Base-by-base conservation (phyloP, 2,797 vertebrate species). In the Peromyscus eremicus region DNA sequence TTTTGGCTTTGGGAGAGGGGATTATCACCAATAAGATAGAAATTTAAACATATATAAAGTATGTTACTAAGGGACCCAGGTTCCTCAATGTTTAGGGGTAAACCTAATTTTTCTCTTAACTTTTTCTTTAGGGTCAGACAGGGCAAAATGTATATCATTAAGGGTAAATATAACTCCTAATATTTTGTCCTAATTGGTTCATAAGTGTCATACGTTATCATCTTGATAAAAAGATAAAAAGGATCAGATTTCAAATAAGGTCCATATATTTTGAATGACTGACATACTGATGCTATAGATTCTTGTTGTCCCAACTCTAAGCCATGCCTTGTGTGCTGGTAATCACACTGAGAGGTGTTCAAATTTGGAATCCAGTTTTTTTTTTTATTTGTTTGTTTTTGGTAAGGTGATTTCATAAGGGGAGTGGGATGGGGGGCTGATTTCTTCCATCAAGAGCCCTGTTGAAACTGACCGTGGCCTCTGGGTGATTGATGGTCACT, bases 211-310 rank as follows among this genome's bases (percentile, higher is more conserved):
- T 86, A 70, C 23, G 70, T 70, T 11, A 70, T 34, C 34, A 86
- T 52, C 46, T 52, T 52, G 52, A n/a, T 25, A 37, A 70, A 85
- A 77, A 77, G 8, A 16, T 52, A 75, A 80, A 80, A 86, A 62
- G 70, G 80, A 76, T 29, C 60, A 95, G n/a, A 40, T 37, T 87
- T 55, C n/a, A 90, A 90, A 87, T 75, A 70, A 86, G 62, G 32
- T 79, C 27, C 13, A 14, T 46, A 77, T 88, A 55, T 73, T 93
- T 55, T 95, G 66, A 71, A 64, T 29, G 79, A 82, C 25, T 79
- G 29, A 73, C 1, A 16, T 25, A 77, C 12, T 13, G 70, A 21
- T 10, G 46, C 10, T 52, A 34, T 34, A 89, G 32, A 84, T 81
- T 91, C 80, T 88, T 37, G 9, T 6, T 5, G 80, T 92, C 71